phyloP scores from a whole-genome alignment of 1,140 invertebrate species.

The Spodoptera frugiperda region DNA sequence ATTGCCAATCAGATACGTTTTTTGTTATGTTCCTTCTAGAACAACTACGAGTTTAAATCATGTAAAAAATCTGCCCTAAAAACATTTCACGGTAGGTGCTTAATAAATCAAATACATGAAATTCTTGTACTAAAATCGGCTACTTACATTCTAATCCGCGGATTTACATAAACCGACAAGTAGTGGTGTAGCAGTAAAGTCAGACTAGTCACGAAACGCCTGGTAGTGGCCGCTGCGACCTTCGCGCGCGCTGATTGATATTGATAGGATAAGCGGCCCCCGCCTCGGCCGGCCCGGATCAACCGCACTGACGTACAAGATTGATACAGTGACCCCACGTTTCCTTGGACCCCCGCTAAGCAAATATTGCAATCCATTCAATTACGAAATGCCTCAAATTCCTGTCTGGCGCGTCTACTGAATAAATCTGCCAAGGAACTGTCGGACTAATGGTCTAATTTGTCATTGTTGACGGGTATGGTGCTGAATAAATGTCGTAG shows the following conservation, averaged over 20 bases:
- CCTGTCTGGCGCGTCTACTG: neutral
- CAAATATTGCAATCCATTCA: slow-evolving; percentile 36
- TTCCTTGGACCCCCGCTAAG: slow-evolving; percentile 32
- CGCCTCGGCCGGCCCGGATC: slow-evolving; percentile 22
- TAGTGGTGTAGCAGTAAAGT: slow-evolving; percentile 1
- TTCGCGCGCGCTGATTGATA: slow-evolving; percentile 67
- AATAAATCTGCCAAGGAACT: neutral
- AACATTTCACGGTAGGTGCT: too few relatives aligned
- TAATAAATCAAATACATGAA: too few relatives aligned
- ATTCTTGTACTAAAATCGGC: neutral
- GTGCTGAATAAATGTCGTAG: neutral
- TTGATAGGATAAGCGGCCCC: slow-evolving; percentile 66
- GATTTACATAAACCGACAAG: slow-evolving; percentile 18
- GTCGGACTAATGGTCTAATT: neutral
- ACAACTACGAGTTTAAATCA: too few relatives aligned
- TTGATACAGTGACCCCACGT: slow-evolving; percentile 51
- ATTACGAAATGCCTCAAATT: slow-evolving; percentile 32
- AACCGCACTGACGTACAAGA: slow-evolving; percentile 32
- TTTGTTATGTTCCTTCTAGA: too few relatives aligned
- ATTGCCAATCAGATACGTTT: neutral
- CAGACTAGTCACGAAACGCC: slow-evolving; percentile 23
- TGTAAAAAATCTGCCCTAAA: too few relatives aligned
- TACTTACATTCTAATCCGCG: slow-evolving; percentile 3
- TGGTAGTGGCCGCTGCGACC: slow-evolving; percentile 8
- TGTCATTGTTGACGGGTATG: neutral